Base-by-base conservation (phyloP, 2,888 invertebrate genomes). In the Panorpa germanica region DNA sequence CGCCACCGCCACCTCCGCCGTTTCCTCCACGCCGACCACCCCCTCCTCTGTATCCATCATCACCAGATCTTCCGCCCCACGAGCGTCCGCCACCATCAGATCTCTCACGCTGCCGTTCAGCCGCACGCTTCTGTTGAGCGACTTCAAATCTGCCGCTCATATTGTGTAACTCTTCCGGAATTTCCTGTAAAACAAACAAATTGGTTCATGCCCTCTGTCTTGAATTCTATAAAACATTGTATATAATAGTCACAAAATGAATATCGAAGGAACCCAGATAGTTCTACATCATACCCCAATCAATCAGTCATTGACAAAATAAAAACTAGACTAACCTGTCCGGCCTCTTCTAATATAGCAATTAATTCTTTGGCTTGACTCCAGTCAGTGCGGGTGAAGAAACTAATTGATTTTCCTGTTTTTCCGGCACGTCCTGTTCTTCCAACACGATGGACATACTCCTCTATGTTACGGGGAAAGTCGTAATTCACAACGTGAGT, bases 361-460 rank as follows among this genome's bases (percentile, higher is more conserved):
- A 93, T 86, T 3, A 95, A 57, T 31, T 81, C 77, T 34, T 63
- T 57, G 2, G 91, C 86, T 45, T 77, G 68, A 8, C 61, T 65
- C 83, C 90, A 88, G 51, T 93, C 88, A 15, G 55, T 56, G 22
- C 76, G 61, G 0, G 88, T 72, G 37, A 95, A 57, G 41, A 81
- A 73, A 31, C 85, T 81, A 19, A 91, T 66, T 1, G 90, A 74
- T 30, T 70, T 70, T 1, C 95, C 93, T 1, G 65, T 69, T 35
- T 69, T 68, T 10, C 93, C 93, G 10, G 95, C 93, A 34, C 93
- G 65, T 1, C 93, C 95, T 0, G 93, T 95, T 35, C 95, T 66
- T 0, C 93, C 93, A n/a, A 95, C 85, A 35, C 93, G 65, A 48
- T 95, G 93, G 1, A 88, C 88, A 54, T 93, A 95, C 45, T 95